Base-by-base conservation (phyloP, 2,888 invertebrate genomes). In the Sialis fuliginosa region DNA sequence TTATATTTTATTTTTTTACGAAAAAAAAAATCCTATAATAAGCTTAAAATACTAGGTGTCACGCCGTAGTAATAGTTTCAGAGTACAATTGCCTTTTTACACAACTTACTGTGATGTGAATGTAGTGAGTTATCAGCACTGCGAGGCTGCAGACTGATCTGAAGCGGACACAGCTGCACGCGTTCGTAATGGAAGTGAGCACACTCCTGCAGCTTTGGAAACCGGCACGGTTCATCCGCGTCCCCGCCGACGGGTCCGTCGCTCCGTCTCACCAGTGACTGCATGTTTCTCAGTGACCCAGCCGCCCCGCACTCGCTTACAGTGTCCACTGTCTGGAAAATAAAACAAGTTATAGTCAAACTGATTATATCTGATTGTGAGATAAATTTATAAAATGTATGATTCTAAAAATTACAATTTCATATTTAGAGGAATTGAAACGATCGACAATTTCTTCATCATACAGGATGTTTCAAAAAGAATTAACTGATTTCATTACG, bases 151-250 rank as follows among this genome's bases (percentile, higher is more conserved):
- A 73, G 57, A 50, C 67, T 66, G 34, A 80, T 71, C 30, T 68
- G 65, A 42, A 81, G 68, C 0, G 81, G 79, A n/a, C 87, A 85
- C 54, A 96, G 71, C 54, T 90, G 85, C 12, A 95, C 93, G 54
- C 87, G 75, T 61, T 96, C 95, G 67, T 96, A 97, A 67, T 97
- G 97, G 67, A 97, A 97, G 64, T 97, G 97, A 5, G 95, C 95
- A 67, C 96, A 97, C 62, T 96, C 95, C 65, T 93, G 92, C 51
- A 96, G 74, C 61, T 86, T 85, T 46, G 87, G 88, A 68, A 89
- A 88, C 47, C 82, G 72, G 54, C 79, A 76, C 44, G 67, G 62
- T 52, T 65, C 65, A 22, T 40, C 49, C 39, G 34, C 44, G 31
- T 33, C 47, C 32, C 39, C 44, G 34, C 33, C 48, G 33, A 48